These are phyloP conservation scores for Tachysurus vachellii DNA, from an alignment of 2,113 vertebrate species.

Conservation along the genomic window DNA sequence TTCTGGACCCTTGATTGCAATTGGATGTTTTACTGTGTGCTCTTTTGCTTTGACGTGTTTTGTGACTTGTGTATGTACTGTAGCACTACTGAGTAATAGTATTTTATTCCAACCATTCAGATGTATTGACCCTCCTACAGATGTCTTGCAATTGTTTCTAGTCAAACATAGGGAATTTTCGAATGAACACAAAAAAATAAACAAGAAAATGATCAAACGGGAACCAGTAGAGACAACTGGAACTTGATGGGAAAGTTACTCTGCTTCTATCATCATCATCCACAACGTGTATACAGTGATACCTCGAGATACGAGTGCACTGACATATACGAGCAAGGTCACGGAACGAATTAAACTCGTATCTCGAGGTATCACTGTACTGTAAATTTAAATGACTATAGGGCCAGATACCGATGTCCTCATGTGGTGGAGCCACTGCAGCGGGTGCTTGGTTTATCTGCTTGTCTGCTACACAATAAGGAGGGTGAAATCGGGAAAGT, in stretches of 20 bases:
- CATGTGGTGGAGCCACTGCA: not conserved
- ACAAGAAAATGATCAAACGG: not conserved
- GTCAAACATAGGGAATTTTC: not conserved
- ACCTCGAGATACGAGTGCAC: too few relatives aligned
- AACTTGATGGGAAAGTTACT: not conserved
- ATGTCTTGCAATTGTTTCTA: not conserved
- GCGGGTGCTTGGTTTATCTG: not conserved
- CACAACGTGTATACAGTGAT: not conserved
- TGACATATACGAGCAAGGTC: too few relatives aligned
- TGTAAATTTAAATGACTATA: not conserved
- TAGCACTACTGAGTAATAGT: not conserved
- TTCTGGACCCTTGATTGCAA: not conserved
- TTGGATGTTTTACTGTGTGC: not conserved
- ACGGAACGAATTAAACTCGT: too few relatives aligned
- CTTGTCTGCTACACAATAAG: not conserved
- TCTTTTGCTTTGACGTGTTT: not conserved
- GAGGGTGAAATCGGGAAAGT: not conserved
- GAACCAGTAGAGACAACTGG: not conserved
- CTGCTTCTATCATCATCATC: not conserved
- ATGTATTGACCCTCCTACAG: not conserved
- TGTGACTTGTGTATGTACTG: not conserved
- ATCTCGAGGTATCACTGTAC: too few relatives aligned
- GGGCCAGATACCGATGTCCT: not conserved
- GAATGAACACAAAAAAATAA: not conserved
- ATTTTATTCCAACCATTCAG: not conserved